These are phyloP conservation scores for Parascotia fuliginaria DNA, from an alignment of 2,888 invertebrate species.

Conservation along the genomic window DNA sequence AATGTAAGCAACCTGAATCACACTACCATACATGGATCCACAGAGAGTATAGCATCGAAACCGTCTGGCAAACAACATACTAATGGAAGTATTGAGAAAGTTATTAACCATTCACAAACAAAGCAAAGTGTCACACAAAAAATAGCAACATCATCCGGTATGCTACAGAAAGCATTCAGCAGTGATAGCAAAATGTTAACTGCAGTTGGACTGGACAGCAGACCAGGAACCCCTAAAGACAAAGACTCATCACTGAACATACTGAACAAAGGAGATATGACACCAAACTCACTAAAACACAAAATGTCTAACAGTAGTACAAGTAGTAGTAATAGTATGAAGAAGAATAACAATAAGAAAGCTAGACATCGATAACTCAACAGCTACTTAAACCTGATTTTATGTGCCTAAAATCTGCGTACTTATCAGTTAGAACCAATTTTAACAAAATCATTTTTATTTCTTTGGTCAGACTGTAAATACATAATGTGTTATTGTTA, in stretches of 20 bases:
- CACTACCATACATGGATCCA: constrained; percentile 81
- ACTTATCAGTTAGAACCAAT: constrained; percentile 35
- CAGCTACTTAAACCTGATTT: constrained; percentile 13
- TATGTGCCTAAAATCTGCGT: constrained; percentile 24
- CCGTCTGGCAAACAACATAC: constrained; percentile 82
- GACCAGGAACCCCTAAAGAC: constrained; percentile 81
- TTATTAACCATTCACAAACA: constrained; percentile 64
- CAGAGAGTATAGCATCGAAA: constrained; percentile 79
- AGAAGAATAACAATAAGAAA: constrained; percentile 93
- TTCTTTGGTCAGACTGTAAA: constrained; percentile 52
- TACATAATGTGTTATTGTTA: constrained; percentile 41
- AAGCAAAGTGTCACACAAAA: constrained; percentile 76
- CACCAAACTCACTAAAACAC: constrained; percentile 81
- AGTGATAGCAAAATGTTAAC: constrained; percentile 75
- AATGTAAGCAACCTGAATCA: constrained; percentile 78
- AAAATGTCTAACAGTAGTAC: constrained; percentile 72
- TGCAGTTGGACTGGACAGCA: constrained; percentile 73
- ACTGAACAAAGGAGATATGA: constrained; percentile 69
- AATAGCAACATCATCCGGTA: constrained; percentile 70
- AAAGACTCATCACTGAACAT: constrained; percentile 68
- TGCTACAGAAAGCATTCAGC: constrained; percentile 74
- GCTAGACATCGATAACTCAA: constrained; percentile 90
- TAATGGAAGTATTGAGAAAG: constrained; percentile 76
- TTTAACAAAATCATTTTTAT: constrained; percentile 32
- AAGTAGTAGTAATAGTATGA: constrained; percentile 82